phyloP scores from a whole-genome alignment of 2,888 invertebrate species.

The Cheilosia grossa region DNA sequence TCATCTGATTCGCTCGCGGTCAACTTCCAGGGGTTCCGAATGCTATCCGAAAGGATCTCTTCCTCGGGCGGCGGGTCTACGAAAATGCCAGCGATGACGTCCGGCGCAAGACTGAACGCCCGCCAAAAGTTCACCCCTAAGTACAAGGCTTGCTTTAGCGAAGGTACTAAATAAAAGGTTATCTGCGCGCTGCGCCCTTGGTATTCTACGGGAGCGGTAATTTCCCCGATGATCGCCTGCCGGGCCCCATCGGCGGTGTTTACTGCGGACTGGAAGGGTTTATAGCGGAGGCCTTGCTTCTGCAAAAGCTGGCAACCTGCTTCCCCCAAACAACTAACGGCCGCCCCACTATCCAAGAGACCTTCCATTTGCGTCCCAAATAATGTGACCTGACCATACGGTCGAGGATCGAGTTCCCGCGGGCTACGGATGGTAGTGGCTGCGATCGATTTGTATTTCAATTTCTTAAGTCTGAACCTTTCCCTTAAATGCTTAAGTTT shows the following conservation, averaged over 20 bases:
- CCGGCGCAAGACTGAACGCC: neutral
- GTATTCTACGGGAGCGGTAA: neutral
- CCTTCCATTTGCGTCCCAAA: neutral
- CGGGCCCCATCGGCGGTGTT: neutral
- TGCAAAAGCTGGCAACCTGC: neutral
- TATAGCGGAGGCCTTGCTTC: neutral
- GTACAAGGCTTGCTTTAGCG: neutral
- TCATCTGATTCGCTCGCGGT: too few relatives aligned
- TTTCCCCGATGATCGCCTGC: neutral
- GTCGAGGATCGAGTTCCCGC: neutral
- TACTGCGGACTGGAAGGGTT: neutral
- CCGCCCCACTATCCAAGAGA: neutral
- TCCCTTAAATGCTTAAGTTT: too few relatives aligned
- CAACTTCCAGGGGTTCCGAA: neutral
- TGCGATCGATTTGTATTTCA: too few relatives aligned
- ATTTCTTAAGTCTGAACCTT: too few relatives aligned
- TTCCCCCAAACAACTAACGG: neutral
- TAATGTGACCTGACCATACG: neutral
- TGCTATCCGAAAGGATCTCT: neutral
- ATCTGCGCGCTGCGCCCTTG: neutral
- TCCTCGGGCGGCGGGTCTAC: neutral
- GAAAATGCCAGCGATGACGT: neutral
- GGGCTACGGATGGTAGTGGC: too few relatives aligned
- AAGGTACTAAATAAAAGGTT: neutral
- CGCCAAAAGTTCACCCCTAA: conserved; percentile 9